phyloP scores from a whole-genome alignment of 2,888 invertebrate genomes.

The Leistus spinibarbis region DNA sequence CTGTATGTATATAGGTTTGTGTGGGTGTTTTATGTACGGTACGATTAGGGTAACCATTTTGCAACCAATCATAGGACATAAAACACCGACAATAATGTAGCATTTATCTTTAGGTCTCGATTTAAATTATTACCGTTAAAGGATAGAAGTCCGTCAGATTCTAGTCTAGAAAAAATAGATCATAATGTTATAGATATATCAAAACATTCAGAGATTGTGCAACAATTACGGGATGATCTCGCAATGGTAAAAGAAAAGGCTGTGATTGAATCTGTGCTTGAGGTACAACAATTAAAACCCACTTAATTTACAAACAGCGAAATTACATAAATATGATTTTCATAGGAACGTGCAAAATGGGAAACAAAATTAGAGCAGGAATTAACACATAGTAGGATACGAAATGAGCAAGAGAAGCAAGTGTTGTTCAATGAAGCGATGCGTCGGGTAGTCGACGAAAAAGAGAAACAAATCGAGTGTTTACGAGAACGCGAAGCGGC shows the following conservation, averaged over 20 bases:
- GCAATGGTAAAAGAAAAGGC: conserved; percentile 65
- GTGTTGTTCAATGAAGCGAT: conserved; percentile 68
- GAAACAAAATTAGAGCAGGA: conserved; percentile 57
- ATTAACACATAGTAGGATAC: conserved; percentile 57
- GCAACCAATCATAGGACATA: too few species aligned
- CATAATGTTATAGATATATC: conserved; percentile 58
- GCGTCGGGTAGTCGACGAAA: conserved; percentile 69
- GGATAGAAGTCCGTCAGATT: conserved; percentile 79
- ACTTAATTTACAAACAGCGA: neutral
- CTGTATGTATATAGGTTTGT: neutral
- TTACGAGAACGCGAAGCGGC: conserved; percentile 67
- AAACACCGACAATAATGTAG: neutral
- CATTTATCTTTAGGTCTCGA: conserved; percentile 61
- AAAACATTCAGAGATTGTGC: conserved; percentile 70
- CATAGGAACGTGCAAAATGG: conserved; percentile 62
- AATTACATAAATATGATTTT: neutral
- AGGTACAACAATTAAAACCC: conserved; percentile 13
- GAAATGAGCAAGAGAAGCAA: conserved; percentile 63
- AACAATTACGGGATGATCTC: conserved; percentile 71
- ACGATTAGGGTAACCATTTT: too few species aligned
- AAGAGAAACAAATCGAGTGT: conserved; percentile 72
- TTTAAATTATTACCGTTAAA: conserved; percentile 76
- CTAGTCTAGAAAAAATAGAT: conserved; percentile 78
- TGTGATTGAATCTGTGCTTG: conserved; percentile 51
- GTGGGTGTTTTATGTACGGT: neutral